Evolutionary conservation across 2,797 vertebrate species (phyloP).

Genomic region (Acestrorhynchus altus): DNA sequence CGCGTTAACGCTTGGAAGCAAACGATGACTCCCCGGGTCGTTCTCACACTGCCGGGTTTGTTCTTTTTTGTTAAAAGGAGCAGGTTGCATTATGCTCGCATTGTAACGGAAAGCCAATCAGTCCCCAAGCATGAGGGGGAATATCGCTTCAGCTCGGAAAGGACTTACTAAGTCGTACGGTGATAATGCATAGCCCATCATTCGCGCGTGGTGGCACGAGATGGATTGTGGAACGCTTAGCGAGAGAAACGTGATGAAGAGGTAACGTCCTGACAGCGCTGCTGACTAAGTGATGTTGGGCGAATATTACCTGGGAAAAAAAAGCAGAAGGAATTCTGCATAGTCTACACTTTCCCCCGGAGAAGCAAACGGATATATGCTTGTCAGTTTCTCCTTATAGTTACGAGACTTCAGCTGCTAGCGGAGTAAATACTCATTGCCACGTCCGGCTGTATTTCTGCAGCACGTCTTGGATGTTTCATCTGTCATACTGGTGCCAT

Average conservation of each 20-base stretch:
- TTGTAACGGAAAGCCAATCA: slow-evolving; percentile 12
- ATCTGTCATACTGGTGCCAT: too few relatives aligned
- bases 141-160: background rate
- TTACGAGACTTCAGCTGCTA: slow-evolving; percentile 21
- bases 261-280: slow-evolving; percentile 49
- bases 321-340: slow-evolving; percentile 35
- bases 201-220: background rate
- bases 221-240: background rate
- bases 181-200: background rate
- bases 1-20: background rate
- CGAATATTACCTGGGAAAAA: slow-evolving; percentile 48
- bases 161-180: background rate
- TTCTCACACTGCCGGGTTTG: background rate
- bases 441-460: background rate
- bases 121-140: background rate
- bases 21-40: background rate
- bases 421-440: slow-evolving; percentile 21
- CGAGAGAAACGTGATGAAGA: slow-evolving; percentile 33
- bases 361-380: slow-evolving; percentile 42
- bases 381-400: slow-evolving; percentile 23
- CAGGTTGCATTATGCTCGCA: slow-evolving; percentile 16
- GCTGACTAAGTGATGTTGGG: slow-evolving; percentile 65
- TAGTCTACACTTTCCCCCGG: slow-evolving; percentile 58
- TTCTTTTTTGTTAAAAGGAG: slow-evolving; percentile 9
- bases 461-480: slow-evolving; percentile 3